A percentile compares a stretch with the other conserved stretches of the same genome.
phyloP scores from a whole-genome alignment of 1,140 invertebrate species.

The Telenomus remus region DNA sequence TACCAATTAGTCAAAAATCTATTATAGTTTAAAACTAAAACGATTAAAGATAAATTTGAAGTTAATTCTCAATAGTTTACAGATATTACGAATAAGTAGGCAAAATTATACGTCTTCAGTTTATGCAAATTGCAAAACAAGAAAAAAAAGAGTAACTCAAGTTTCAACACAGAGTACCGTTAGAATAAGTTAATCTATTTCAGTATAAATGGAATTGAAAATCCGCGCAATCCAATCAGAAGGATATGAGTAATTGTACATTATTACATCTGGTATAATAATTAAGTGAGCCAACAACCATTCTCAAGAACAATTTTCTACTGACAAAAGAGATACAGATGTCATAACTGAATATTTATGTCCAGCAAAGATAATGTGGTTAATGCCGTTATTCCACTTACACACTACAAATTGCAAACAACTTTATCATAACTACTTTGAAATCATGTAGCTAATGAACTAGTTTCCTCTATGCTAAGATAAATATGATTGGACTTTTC shows the following conservation, averaged over 20 bases:
- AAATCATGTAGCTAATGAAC: conserved; percentile 15
- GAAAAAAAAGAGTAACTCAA: too few species aligned
- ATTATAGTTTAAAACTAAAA: too few species aligned
- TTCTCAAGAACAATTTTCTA: conserved; percentile 29
- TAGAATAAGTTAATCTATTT: conserved; percentile 11
- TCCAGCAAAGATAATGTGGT: conserved; percentile 16
- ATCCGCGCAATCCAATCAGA: too few species aligned
- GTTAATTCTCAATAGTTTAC: too few species aligned
- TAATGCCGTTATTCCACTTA: conserved; percentile 30
- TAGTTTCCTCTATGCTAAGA: conserved; percentile 3
- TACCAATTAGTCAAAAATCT: too few species aligned
- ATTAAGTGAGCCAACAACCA: conserved; percentile 32
- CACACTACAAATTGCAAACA: conserved; percentile 11
- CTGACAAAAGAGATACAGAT: conserved; percentile 25
- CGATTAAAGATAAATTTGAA: too few species aligned
- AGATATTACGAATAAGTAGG: too few species aligned
- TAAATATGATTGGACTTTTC: background rate
- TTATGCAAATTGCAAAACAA: background rate
- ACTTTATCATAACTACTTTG: conserved; percentile 21
- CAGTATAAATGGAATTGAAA: conserved; percentile 17
- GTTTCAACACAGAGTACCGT: conserved; percentile 1
- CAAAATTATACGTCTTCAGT: too few species aligned
- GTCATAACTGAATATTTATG: conserved; percentile 43
- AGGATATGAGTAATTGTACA: conserved; percentile 5
- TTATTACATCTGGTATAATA: conserved; percentile 35